These are phyloP conservation scores for Pocillopora grandis DNA, from an alignment of 92 coral and sea anemone species.

Conservation along the genomic window DNA sequence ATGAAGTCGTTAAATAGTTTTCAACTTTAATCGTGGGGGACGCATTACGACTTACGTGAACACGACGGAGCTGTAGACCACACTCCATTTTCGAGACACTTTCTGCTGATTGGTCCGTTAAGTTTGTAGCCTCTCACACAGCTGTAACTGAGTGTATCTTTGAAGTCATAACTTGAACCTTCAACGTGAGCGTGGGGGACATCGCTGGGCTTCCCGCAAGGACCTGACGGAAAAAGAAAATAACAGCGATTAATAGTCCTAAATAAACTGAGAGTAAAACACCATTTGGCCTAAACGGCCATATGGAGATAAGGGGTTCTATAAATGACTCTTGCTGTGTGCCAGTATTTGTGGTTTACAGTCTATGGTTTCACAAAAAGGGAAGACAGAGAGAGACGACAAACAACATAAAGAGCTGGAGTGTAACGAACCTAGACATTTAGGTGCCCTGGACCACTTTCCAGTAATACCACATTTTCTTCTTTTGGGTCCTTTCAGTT, in stretches of 20 bases:
- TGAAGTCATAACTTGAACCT: constrained; percentile 42
- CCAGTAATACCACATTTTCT: constrained; percentile 59
- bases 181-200: constrained; percentile 49
- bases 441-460: constrained; percentile 64
- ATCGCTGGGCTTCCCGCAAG: constrained; percentile 56
- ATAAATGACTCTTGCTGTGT: too few species aligned
- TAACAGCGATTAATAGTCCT: too few species aligned
- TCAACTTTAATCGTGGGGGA: too few species aligned
- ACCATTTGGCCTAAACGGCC: too few species aligned
- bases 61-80: constrained; percentile 71
- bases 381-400: too few species aligned
- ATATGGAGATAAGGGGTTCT: too few species aligned
- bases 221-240: constrained; percentile 7
- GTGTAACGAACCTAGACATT: constrained; percentile 47
- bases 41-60: constrained; percentile 27
- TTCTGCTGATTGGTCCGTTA: constrained; percentile 35
- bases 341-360: too few species aligned
- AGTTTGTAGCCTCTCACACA: constrained; percentile 71
- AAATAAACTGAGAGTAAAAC: too few species aligned
- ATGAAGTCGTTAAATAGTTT: too few species aligned
- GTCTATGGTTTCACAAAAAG: too few species aligned
- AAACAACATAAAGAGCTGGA: background rate
- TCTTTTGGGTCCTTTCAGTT: constrained; percentile 32
- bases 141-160: constrained; percentile 44
- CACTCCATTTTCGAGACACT: constrained; percentile 51